A percentile compares a stretch with the other conserved stretches of the same genome.
phyloP scores from a whole-genome alignment of 2,888 invertebrate species.

The Tipula vernalis region DNA sequence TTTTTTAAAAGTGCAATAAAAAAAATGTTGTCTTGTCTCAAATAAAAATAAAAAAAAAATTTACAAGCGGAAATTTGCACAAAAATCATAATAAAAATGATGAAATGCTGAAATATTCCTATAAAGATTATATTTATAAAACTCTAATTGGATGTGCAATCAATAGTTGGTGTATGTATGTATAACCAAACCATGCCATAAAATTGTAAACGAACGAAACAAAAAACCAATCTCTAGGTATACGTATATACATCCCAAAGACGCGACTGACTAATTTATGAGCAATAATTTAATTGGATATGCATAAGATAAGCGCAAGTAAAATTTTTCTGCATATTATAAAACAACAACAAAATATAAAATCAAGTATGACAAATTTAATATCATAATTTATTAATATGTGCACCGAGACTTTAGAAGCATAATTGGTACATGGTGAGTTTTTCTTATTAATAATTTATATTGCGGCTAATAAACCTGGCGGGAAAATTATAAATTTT shows the following conservation, averaged over 20 bases:
- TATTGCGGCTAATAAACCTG: background rate
- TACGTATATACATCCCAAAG: background rate
- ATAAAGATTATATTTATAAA: background rate
- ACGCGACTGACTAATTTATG: background rate
- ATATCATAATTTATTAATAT: background rate
- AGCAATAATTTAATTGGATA: background rate
- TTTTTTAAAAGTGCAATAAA: background rate
- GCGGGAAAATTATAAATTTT: background rate
- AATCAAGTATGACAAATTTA: background rate
- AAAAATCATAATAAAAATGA: background rate
- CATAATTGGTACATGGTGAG: background rate
- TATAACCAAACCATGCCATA: background rate
- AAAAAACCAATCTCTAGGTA: background rate
- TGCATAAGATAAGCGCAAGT: background rate
- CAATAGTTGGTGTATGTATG: background rate
- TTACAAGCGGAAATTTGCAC: background rate
- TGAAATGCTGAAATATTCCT: background rate
- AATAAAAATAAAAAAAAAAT: background rate
- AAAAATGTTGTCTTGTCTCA: background rate
- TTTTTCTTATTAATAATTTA: background rate
- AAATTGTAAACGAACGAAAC: background rate
- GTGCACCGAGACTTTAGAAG: background rate
- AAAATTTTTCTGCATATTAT: background rate
- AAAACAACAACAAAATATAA: background rate
- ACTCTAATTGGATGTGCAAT: background rate